Evolutionary conservation across 2,888 invertebrate species (phyloP), one percentile per base, ranked within the genome.

Genomic region (Cylindroiulus punctatus): DNA sequence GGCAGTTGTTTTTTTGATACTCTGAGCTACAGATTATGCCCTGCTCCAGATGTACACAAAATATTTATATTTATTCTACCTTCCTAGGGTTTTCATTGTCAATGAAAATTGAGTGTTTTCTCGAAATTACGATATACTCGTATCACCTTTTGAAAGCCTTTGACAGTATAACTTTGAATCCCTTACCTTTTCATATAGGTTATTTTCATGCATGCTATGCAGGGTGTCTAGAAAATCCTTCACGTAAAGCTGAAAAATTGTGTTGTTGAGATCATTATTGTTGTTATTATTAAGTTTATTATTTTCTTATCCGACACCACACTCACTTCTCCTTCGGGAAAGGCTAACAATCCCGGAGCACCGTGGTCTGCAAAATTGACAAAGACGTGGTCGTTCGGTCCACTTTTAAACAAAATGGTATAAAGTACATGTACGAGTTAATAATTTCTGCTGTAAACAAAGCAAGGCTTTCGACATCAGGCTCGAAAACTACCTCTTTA

Each of bases 281-380:
- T 42, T n/a, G 81, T 0, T 1, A 36, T 85, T 76, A 32, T 44
- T 86, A 84, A 47, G 17, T 32, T 52, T 32, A 83, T 10, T 19
- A 14, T 83, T 14, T 83, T 83, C 0, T 0, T 40, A 32, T 83
- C 12, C 32, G 81, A 10, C 76, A 32, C 2, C 36, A 12, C 65
- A 14, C 44, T 84, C 32, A 86, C 87, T 52, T 87, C 87, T 76
- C 52, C 86, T n/a, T 86, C n/a, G 36, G 87, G 87, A 89, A 93
- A 93, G 1, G 91, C 92, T 52, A 94, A 89, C 44, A 93, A 88
- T 12, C 93, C 93, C 17, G 92, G 91, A 22, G 92, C 93, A 83
- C 94, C 94, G 89, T 94, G 94, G 89, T 94, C 93, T 47, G 92
- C 92, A 91, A 93, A 93, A 90, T 93, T 93, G 83, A 94, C 91